Evolutionary conservation across 1,140 invertebrate genomes (phyloP).

Genomic region (Brachionus sp.): DNA sequence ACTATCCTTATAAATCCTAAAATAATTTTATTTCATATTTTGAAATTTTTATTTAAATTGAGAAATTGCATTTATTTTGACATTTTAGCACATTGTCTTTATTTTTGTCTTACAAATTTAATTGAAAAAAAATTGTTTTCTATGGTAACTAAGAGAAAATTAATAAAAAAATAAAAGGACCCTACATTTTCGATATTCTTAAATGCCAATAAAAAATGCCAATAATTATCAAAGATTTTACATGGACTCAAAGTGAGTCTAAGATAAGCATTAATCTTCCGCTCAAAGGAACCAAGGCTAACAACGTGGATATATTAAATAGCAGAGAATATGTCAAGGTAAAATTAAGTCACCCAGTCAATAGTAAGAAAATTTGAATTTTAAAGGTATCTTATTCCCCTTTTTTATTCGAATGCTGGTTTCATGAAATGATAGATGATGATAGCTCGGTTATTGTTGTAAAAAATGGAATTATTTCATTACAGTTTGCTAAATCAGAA

Average conservation of each 20-base stretch:
- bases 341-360: not conserved
- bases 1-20: not conserved
- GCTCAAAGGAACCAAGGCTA: conserved; percentile 42
- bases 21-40: not conserved
- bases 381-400: conserved; percentile 37
- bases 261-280: conserved; percentile 16
- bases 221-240: conserved; percentile 30
- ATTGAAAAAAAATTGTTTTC: not conserved
- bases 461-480: conserved; percentile 24
- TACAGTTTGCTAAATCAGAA: conserved; percentile 11
- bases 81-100: not conserved
- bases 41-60: not conserved
- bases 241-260: conserved; percentile 33
- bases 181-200: not conserved
- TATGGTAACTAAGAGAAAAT: not conserved
- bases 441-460: not conserved
- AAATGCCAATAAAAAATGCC: conserved; percentile 9
- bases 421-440: conserved; percentile 10
- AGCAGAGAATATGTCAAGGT: conserved; percentile 28
- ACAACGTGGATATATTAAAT: conserved; percentile 23
- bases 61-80: conserved; percentile 26
- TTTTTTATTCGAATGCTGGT: conserved; percentile 40
- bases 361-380: not conserved
- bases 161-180: not conserved
- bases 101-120: not conserved